Percentiles rank a stretch among this genome's conserved stretches.
These are phyloP conservation scores for Smutsia temminckii DNA, from an alignment of 2,797 vertebrate genomes.

Conservation along the genomic window DNA sequence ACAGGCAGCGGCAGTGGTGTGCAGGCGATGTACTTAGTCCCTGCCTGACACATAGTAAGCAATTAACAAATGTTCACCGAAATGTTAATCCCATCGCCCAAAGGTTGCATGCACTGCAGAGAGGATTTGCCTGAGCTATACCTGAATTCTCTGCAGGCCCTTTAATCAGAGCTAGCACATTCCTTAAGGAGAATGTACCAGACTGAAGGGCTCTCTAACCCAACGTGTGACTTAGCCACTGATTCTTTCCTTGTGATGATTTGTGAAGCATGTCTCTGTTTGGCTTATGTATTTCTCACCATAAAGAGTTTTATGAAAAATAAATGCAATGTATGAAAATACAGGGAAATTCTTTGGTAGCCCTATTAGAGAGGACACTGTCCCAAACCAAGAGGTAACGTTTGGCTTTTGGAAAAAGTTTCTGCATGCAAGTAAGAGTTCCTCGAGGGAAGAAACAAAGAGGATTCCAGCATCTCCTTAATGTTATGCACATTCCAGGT, in stretches of 20 bases:
- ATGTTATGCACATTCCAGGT: background rate
- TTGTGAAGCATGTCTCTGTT: background rate
- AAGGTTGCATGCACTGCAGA: background rate
- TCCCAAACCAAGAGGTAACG: background rate
- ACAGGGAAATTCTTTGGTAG: background rate
- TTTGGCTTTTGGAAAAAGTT: background rate
- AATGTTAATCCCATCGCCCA: background rate
- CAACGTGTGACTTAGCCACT: background rate
- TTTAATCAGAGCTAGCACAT: background rate
- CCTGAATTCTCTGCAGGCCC: slow-evolving; percentile 29
- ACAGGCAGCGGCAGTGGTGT: background rate
- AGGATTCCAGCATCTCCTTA: background rate
- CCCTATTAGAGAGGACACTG: background rate
- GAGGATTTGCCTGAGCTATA: background rate
- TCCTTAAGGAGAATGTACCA: background rate
- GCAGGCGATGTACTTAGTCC: background rate
- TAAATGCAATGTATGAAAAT: background rate
- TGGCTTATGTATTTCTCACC: slow-evolving; percentile 15
- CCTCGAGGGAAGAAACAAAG: background rate
- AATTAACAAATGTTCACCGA: background rate
- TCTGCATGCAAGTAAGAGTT: background rate
- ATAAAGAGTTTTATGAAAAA: background rate
- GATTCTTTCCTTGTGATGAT: background rate
- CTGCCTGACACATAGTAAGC: background rate
- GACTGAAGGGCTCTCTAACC: background rate